Conservation (phyloP, 2,797 vertebrate species). For the Macroramphosus scolopax region DNA sequence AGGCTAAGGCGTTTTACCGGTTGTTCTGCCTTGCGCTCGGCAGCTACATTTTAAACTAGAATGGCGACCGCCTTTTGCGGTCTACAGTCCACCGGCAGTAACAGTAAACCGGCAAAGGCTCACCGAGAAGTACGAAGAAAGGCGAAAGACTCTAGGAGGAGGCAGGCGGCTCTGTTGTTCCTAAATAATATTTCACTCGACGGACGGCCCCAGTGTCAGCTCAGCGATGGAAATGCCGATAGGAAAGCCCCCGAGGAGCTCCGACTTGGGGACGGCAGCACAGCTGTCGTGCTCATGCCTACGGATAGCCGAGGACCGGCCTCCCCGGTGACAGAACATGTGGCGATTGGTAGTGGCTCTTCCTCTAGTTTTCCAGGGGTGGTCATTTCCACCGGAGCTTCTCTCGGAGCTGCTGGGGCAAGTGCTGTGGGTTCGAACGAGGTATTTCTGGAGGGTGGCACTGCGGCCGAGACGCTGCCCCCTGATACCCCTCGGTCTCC, state of each 20-base stretch:
- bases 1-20: neutral
- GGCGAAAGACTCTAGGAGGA: slow-evolving; percentile 82
- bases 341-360: slow-evolving; percentile 43
- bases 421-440: slow-evolving; percentile 61
- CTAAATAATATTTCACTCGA: slow-evolving; percentile 92
- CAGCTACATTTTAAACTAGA: slow-evolving; percentile 70
- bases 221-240: slow-evolving; percentile 60
- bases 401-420: slow-evolving; percentile 36
- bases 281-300: slow-evolving; percentile 23
- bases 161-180: slow-evolving; percentile 90
- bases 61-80: slow-evolving; percentile 84
- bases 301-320: slow-evolving; percentile 46
- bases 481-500: slow-evolving; percentile 64
- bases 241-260: slow-evolving; percentile 57
- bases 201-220: slow-evolving; percentile 80
- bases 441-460: slow-evolving; percentile 68
- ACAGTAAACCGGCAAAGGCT: slow-evolving; percentile 52
- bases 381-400: slow-evolving; percentile 48
- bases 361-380: slow-evolving; percentile 49
- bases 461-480: slow-evolving; percentile 55
- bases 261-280: slow-evolving; percentile 48
- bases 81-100: slow-evolving; percentile 47
- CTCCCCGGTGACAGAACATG: slow-evolving; percentile 60
- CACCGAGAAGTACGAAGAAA: slow-evolving; percentile 70
- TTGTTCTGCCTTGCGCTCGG: neutral